Conservation (phyloP, 2,113 vertebrate species). For the Perca fluviatilis region DNA sequence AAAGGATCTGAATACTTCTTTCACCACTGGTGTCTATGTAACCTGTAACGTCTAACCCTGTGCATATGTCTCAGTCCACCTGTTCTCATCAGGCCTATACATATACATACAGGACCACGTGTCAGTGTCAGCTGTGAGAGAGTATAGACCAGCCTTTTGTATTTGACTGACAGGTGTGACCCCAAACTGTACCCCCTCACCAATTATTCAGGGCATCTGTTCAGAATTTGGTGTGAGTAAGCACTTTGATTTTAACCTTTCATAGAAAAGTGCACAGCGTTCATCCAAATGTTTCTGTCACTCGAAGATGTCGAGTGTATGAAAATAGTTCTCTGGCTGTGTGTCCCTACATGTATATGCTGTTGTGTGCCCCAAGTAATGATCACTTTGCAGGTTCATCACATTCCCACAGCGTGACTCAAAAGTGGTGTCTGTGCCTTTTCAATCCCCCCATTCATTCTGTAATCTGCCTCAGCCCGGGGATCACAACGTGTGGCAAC, state of each 20-base stretch:
- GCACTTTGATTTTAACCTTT: constrained; percentile 54
- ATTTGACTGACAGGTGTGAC: constrained; percentile 74
- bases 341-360: constrained; percentile 5
- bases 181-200: constrained; percentile 29
- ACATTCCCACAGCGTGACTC: constrained; percentile 82
- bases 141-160: constrained; percentile 68
- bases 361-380: constrained; percentile 46
- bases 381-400: constrained; percentile 83
- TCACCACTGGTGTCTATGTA: too few species aligned
- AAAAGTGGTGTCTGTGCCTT: constrained; percentile 62
- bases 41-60: not conserved
- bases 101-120: constrained; percentile 61
- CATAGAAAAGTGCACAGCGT: constrained; percentile 17
- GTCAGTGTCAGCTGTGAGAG: constrained; percentile 68
- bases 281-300: constrained; percentile 32
- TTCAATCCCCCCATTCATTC: constrained; percentile 75
- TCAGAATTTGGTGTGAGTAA: constrained; percentile 39
- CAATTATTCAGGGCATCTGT: constrained; percentile 41
- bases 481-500: constrained; percentile 49
- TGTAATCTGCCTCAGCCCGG: constrained; percentile 66
- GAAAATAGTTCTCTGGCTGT: not conserved
- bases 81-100: constrained; percentile 52
- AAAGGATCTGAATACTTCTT: too few species aligned
- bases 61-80: constrained; percentile 49
- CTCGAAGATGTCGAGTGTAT: constrained; percentile 19